A percentile compares a stretch with the other conserved stretches of the same genome.
phyloP scores from a whole-genome alignment of 2,888 invertebrate genomes.

The Operophtera brumata region DNA sequence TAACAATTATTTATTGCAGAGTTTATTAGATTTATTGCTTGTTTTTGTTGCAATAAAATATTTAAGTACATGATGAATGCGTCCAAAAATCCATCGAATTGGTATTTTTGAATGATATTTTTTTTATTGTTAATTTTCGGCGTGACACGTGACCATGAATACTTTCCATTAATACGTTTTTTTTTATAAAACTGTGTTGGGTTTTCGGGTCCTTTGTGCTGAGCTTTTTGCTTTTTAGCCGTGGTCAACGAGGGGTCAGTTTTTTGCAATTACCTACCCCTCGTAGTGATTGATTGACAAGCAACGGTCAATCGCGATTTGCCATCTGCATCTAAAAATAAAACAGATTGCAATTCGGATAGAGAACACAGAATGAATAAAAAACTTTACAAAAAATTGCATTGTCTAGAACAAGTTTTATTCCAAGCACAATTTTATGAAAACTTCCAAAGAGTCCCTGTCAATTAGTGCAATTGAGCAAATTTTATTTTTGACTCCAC shows the following conservation, averaged over 20 bases:
- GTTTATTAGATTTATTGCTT: not conserved
- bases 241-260: slow-evolving; percentile 79
- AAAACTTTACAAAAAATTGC: not conserved
- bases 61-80: not conserved
- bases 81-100: not conserved
- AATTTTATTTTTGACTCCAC: no score
- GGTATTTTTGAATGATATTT: slow-evolving; percentile 41
- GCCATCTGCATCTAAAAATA: slow-evolving; percentile 53
- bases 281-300: slow-evolving; percentile 73
- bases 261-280: slow-evolving; percentile 58
- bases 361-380: not conserved
- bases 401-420: no score
- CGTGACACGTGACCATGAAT: slow-evolving; percentile 62
- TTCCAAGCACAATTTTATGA: no score
- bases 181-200: slow-evolving; percentile 54
- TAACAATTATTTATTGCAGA: not conserved
- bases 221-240: slow-evolving; percentile 58
- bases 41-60: not conserved
- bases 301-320: slow-evolving; percentile 72
- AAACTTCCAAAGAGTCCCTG: no score
- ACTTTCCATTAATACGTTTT: slow-evolving; percentile 63
- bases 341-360: slow-evolving; percentile 15
- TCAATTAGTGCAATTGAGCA: no score
- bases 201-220: slow-evolving; percentile 57
- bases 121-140: slow-evolving; percentile 45